Base-by-base conservation (phyloP, 2,797 vertebrate species). In the Lagodon rhomboides region DNA sequence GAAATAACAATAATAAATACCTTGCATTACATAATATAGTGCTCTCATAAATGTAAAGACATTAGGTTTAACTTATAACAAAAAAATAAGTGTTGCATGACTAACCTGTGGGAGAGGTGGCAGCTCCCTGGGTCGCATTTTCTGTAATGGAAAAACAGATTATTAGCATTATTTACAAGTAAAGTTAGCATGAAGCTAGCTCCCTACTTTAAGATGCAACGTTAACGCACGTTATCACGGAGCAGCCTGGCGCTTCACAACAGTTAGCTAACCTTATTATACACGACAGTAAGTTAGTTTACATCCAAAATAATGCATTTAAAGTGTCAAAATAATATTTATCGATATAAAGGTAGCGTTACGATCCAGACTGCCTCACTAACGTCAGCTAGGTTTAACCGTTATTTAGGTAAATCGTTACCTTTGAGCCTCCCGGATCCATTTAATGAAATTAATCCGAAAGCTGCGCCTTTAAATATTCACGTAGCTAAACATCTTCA, bases 21-120 rank as follows among this genome's bases (percentile, higher is more conserved):
- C 30, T 34, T 34, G 6, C 7, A 34, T 7, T 5, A 34, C 34
- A 9, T 34, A 34, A 34, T 8, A 1, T 34, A 34, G 43, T 18
- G n/a, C 50, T 22, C 7, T 51, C 2, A 51, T 22, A 22, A 51
- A 11, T 51, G 9, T 22, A 2, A 22, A n/a, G 11, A 51, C 12
- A 53, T 23, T 13, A 15, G 1, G 1, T 1, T 0, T 3, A 5
- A 22, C 0, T 22, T 1, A 15, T 43, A 25, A 53, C 6, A 47
- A 47, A 3, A 3, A 62, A 12, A 18, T 13, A 18, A 50, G 30
- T 1, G 27, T 18, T 11, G 0, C n/a, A 2, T 25, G 16, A 87
- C 77, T 65, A 0, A 89, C 91, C 90, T 93, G 93, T 4, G 94
- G 93, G 30, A 94, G 84, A 46, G 93, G 94, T 5, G 95, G 94